Evolutionary conservation across 2,888 invertebrate genomes (phyloP).

Genomic region (Rambutsinella grinnellia): DNA sequence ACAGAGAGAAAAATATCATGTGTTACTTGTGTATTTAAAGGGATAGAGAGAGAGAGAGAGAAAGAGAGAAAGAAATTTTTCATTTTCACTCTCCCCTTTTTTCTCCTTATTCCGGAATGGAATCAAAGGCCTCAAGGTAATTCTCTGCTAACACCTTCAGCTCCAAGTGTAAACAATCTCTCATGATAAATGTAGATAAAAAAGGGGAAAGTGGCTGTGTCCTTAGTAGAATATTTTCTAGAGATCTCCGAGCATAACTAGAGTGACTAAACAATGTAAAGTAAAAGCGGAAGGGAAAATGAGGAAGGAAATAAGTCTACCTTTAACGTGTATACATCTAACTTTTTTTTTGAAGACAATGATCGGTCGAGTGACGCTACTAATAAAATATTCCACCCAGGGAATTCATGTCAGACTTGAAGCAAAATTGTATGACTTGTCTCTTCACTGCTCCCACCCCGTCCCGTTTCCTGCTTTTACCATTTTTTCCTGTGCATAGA

Average conservation of each 20-base stretch:
- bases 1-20: constrained; percentile 7
- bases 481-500: no score
- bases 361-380: constrained; percentile 57
- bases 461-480: constrained; percentile 44
- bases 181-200: constrained; percentile 18
- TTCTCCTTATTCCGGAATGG: constrained; percentile 16
- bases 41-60: no score
- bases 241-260: not conserved
- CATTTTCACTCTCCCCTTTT: constrained; percentile 23
- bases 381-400: constrained; percentile 58
- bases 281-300: constrained; percentile 23
- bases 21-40: constrained; percentile 34
- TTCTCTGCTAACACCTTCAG: constrained; percentile 50
- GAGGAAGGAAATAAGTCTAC: constrained; percentile 6
- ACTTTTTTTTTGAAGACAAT: constrained; percentile 52
- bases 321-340: not conserved
- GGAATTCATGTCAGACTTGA: constrained; percentile 54
- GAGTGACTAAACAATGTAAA: no score
- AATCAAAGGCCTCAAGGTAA: constrained; percentile 43
- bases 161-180: constrained; percentile 50
- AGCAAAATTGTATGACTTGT: constrained; percentile 56
- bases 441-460: constrained; percentile 52
- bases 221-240: constrained; percentile 19
- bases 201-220: constrained; percentile 25
- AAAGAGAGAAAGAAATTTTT: no score